A percentile compares a stretch with the other conserved stretches of the same genome.
Evolutionary conservation across 2,113 vertebrate genomes (phyloP).

Genomic region (Mastomys coucha): DNA sequence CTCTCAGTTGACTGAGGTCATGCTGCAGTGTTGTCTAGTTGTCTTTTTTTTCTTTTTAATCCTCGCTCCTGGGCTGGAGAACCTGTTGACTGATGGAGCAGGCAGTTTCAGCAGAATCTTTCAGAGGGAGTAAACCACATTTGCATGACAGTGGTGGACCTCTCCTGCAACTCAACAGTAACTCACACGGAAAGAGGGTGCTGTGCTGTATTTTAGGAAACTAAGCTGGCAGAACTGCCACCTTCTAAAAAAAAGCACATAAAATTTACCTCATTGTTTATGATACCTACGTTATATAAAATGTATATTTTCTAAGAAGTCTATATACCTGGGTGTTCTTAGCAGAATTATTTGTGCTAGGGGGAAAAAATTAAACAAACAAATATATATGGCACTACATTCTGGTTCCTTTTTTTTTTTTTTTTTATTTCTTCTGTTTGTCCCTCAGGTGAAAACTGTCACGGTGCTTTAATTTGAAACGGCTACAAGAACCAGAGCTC

Average conservation of each 20-base stretch:
- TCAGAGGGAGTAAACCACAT: neutral
- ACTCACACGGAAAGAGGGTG: neutral
- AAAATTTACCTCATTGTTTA: slow-evolving; percentile 22
- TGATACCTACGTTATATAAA: slow-evolving; percentile 45
- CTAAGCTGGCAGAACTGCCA: neutral
- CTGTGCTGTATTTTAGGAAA: slow-evolving; percentile 15
- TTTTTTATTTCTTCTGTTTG: neutral
- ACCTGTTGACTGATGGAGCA: too few species aligned
- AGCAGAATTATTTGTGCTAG: slow-evolving; percentile 23
- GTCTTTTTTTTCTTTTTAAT: too few species aligned
- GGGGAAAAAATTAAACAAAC: neutral
- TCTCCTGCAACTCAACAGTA: too few species aligned
- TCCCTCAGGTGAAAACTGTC: neutral
- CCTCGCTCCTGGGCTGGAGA: too few species aligned
- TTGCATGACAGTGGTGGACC: too few species aligned
- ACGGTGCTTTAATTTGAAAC: slow-evolving; percentile 49
- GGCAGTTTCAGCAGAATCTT: neutral
- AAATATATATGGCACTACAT: neutral
- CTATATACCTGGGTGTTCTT: neutral
- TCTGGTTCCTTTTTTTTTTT: neutral
- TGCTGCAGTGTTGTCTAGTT: too few species aligned
- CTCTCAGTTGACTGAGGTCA: too few species aligned
- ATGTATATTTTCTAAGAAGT: slow-evolving; percentile 32
- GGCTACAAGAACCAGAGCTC: neutral
- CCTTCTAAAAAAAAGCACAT: neutral